Conservation (phyloP, 2,888 invertebrate species). For the Acanthosoma haemorrhoidale region DNA sequence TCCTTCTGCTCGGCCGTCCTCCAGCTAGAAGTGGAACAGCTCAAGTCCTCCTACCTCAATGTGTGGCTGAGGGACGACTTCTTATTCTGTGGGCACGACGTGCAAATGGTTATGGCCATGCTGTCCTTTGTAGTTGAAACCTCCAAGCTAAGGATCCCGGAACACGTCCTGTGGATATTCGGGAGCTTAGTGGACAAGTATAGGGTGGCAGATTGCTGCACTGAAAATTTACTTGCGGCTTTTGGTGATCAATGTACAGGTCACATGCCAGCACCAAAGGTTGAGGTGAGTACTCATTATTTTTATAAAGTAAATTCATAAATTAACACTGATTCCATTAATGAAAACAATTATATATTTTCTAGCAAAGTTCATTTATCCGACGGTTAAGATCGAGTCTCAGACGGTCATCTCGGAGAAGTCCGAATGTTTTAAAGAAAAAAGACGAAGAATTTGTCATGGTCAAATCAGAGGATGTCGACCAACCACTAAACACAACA, state of each 20-base stretch:
- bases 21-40: background rate
- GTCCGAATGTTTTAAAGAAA: background rate
- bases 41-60: background rate
- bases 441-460: background rate
- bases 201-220: background rate
- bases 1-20: background rate
- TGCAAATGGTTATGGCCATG: background rate
- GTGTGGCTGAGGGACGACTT: background rate
- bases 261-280: too few relatives aligned
- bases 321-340: too few relatives aligned
- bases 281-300: too few relatives aligned
- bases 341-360: too few relatives aligned
- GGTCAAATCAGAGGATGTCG: background rate
- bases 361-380: too few relatives aligned
- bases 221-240: background rate
- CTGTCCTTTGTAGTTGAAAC: background rate
- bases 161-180: background rate
- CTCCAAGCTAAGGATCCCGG: background rate
- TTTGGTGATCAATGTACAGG: too few relatives aligned
- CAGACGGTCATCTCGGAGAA: too few relatives aligned
- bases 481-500: too few relatives aligned
- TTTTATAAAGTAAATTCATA: too few relatives aligned
- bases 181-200: background rate
- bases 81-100: background rate
- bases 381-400: too few relatives aligned